Evolutionary conservation across 2,888 invertebrate genomes (phyloP).

Genomic region (Plemyria rubiginata): DNA sequence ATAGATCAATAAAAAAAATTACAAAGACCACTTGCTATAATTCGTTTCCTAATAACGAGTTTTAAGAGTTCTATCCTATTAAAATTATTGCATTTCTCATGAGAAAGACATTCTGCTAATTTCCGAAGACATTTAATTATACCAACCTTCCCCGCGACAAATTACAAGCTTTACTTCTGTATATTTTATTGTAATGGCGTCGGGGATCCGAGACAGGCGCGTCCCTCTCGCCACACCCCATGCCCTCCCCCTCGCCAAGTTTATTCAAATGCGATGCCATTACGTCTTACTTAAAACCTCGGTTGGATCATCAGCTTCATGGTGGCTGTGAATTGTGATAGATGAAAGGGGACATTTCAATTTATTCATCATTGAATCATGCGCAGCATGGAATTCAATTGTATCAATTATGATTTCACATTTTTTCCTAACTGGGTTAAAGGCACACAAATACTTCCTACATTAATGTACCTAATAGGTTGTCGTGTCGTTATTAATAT

Average conservation of each 20-base stretch:
- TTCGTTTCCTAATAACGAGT: too few relatives aligned
- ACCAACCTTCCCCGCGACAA: constrained; percentile 3
- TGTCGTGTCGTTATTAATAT: too few relatives aligned
- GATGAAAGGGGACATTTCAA: constrained; percentile 20
- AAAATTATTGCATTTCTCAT: neutral
- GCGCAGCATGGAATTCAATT: neutral
- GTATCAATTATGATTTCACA: neutral
- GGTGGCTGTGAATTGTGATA: constrained; percentile 9
- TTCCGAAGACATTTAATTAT: constrained; percentile 5
- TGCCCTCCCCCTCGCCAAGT: constrained; percentile 6
- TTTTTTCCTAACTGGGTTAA: too few relatives aligned
- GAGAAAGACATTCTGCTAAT: constrained; percentile 1
- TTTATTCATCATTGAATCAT: constrained; percentile 14
- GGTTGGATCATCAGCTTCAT: constrained; percentile 19
- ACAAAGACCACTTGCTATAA: too few relatives aligned
- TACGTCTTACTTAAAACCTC: constrained; percentile 22
- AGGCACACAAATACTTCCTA: too few relatives aligned
- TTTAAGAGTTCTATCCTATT: neutral
- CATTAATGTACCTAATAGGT: too few relatives aligned
- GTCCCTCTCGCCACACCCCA: neutral
- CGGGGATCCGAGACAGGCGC: constrained; percentile 9
- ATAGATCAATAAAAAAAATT: too few relatives aligned
- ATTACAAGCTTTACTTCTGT: constrained; percentile 10
- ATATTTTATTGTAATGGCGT: constrained; percentile 31
- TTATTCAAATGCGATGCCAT: constrained; percentile 31